Evolutionary conservation across 1,140 invertebrate species (phyloP).

Genomic region (Tetramorium parvispinum): DNA sequence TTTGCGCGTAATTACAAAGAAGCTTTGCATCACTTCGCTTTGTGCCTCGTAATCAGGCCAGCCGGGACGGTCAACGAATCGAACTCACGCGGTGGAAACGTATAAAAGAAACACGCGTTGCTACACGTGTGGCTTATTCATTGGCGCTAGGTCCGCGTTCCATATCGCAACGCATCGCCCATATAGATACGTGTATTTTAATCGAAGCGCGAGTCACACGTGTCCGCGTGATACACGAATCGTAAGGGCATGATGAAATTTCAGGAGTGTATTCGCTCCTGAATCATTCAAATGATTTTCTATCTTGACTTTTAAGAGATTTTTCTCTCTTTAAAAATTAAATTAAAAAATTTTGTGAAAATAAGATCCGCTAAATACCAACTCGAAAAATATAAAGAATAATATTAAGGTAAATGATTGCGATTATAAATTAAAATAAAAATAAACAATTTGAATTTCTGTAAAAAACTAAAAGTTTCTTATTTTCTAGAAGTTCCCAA

Average conservation of each 20-base stretch:
- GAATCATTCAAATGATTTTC: not conserved
- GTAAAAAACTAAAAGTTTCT: not conserved
- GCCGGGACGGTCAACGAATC: not conserved
- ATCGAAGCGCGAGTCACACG: not conserved
- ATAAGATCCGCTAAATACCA: not conserved
- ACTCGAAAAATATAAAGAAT: not conserved
- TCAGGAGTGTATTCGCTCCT: not conserved
- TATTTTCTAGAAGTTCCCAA: not conserved
- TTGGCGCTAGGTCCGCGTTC: not conserved
- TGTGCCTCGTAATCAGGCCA: slow-evolving; percentile 22
- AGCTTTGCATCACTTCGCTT: slow-evolving; percentile 16
- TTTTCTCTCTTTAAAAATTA: no score
- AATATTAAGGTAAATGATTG: not conserved
- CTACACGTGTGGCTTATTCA: slow-evolving; percentile 13
- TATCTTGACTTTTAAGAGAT: not conserved
- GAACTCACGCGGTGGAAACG: not conserved
- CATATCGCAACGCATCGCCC: not conserved
- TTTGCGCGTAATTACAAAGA: not conserved
- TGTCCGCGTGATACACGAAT: not conserved
- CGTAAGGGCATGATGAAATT: not conserved
- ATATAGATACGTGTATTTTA: slow-evolving; percentile 23
- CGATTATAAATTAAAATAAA: not conserved
- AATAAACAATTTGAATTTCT: not conserved
- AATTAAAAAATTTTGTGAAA: not conserved
- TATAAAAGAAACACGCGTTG: not conserved